Conservation (phyloP, 2,113 vertebrate genomes). For the Peromyscus maniculatus region DNA sequence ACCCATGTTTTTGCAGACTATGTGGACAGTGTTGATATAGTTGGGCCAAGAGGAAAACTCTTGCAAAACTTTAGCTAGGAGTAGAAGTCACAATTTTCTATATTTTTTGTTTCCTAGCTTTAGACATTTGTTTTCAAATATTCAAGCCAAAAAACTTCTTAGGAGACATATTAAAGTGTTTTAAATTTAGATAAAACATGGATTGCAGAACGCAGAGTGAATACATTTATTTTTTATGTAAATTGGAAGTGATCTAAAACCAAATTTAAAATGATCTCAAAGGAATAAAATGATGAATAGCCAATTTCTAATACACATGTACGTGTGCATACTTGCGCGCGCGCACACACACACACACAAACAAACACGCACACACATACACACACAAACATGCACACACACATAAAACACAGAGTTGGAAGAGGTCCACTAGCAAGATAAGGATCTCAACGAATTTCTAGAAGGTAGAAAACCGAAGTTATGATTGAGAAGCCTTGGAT, state of each 20-base stretch:
- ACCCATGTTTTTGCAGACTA: background rate
- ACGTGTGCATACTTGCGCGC: background rate
- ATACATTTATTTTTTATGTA: conserved; percentile 62
- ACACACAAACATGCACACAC: background rate
- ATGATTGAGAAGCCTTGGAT: background rate
- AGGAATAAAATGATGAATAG: conserved; percentile 42
- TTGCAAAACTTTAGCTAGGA: background rate
- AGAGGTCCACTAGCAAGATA: background rate
- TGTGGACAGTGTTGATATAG: background rate
- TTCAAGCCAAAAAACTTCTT: conserved; percentile 52
- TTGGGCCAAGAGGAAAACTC: background rate
- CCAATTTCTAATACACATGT: background rate
- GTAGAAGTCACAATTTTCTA: background rate
- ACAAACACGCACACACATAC: background rate
- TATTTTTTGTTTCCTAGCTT: conserved; percentile 25
- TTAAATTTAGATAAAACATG: conserved; percentile 67
- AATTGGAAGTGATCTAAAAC: conserved; percentile 53
- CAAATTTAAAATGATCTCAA: conserved; percentile 50
- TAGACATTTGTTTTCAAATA: conserved; percentile 58
- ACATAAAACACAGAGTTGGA: background rate
- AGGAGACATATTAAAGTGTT: conserved; percentile 60
- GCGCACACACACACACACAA: background rate
- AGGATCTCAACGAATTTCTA: conserved; percentile 29
- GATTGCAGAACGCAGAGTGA: conserved; percentile 41
- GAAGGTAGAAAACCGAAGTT: conserved; percentile 4